Percentiles rank a stretch among this genome's conserved stretches.
phyloP scores from a whole-genome alignment of 2,113 vertebrate genomes.

The Dolichotis patagonum region DNA sequence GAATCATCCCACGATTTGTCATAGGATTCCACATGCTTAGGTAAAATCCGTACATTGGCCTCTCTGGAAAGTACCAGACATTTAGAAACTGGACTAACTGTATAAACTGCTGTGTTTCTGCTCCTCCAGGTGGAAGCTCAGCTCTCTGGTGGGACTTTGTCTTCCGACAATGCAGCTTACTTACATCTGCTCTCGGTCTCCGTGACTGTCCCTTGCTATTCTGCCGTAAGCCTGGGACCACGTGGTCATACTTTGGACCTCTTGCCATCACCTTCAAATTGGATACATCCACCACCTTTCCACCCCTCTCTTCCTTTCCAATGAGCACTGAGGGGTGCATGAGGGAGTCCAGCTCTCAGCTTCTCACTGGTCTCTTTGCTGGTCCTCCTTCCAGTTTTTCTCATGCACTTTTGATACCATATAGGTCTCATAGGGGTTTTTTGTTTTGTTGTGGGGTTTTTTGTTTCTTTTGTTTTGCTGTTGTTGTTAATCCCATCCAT shows the following conservation, averaged over 20 bases:
- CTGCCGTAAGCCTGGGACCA: too few relatives aligned
- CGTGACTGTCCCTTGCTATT: too few relatives aligned
- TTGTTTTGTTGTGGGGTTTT: not conserved
- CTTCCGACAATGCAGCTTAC: too few relatives aligned
- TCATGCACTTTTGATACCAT: not conserved
- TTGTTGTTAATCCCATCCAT: not conserved
- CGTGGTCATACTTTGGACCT: not conserved
- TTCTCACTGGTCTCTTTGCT: not conserved
- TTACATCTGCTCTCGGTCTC: too few relatives aligned
- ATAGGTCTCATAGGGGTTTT: not conserved
- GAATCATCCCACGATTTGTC: too few relatives aligned
- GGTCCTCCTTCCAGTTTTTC: not conserved
- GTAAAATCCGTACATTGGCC: too few relatives aligned
- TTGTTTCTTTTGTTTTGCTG: not conserved
- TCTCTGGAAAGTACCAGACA: too few relatives aligned
- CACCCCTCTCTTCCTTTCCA: not conserved
- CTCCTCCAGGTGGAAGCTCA: too few relatives aligned
- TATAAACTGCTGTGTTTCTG: too few relatives aligned
- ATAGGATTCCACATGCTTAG: too few relatives aligned
- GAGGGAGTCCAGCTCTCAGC: not conserved
- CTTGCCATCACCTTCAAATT: not conserved
- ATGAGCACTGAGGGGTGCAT: not conserved
- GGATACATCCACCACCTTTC: not conserved
- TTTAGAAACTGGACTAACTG: too few relatives aligned
- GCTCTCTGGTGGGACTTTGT: too few relatives aligned